A percentile compares a stretch with the other conserved stretches of the same genome.
Evolutionary conservation across 1,140 invertebrate species (phyloP).

Genomic region (Conus betulinus): DNA sequence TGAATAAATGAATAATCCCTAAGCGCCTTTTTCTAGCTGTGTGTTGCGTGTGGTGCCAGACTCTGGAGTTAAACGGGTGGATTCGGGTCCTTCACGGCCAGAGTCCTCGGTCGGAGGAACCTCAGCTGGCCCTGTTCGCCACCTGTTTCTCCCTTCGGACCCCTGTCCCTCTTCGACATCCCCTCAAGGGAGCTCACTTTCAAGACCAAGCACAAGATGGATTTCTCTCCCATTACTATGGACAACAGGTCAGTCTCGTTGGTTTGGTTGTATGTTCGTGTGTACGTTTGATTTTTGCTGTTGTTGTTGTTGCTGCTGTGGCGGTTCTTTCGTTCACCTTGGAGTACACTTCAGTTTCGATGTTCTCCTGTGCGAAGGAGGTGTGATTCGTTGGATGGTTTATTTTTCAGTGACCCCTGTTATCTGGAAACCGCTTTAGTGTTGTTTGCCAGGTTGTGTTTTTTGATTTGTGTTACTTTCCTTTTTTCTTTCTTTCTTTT

Average conservation of each 20-base stretch:
- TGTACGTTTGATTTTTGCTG: no score
- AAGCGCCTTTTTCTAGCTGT: no score
- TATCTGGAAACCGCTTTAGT: no score
- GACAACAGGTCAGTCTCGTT: conserved; percentile 86
- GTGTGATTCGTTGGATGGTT: no score
- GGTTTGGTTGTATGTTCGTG: no score
- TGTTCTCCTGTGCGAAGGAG: conserved; percentile 4
- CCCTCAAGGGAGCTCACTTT: conserved; percentile 94
- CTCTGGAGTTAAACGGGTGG: conserved; percentile 96
- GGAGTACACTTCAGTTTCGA: conserved; percentile 64
- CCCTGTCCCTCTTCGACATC: conserved; percentile 83
- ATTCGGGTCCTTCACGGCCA: conserved; percentile 97
- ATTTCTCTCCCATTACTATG: conserved; percentile 96
- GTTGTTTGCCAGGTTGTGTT: no score
- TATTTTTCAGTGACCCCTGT: no score
- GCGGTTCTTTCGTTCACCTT: no score
- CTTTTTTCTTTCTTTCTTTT: no score
- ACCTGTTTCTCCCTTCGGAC: conserved; percentile 98
- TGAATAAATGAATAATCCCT: no score
- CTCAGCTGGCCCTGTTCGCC: conserved; percentile 90
- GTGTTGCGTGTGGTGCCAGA: conserved; percentile 78
- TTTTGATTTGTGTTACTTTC: no score
- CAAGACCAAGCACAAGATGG: conserved; percentile 99
- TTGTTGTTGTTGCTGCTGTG: no score
- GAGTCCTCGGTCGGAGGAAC: conserved; percentile 88